Evolutionary conservation across 2,113 vertebrate species (phyloP), one percentile per base, ranked within the genome.

Genomic region (Gopherus flavomarginatus): DNA sequence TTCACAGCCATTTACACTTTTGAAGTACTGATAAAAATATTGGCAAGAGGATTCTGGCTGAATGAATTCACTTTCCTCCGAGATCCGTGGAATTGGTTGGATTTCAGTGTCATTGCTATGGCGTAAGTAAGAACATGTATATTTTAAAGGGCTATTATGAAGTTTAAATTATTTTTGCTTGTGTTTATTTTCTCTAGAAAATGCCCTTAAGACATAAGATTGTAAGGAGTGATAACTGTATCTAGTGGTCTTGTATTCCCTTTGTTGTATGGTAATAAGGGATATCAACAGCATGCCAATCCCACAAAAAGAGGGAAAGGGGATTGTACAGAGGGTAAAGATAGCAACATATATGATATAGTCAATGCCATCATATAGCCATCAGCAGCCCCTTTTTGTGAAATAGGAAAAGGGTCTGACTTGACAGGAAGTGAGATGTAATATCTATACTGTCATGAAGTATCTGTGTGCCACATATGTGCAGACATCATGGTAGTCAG

Each of bases 1-100:
- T 99, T 99, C 97, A 99, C 99, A 81, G 99, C 97, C 81, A 99
- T 99, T 98, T 99, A 99, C 91, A 99, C 99, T n/a, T 99, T 99
- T 72, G 99, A 99, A 97, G 99, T 99, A 29, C 88, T 98, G 78
- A 99, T 99, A 97, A 99, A 99, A 98, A 99, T 99, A 86, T 83
- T 99, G 97, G 99, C 99, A 3, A 98, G 98, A 98, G 99, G 99
- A 75, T 99, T 99, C 97, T 99, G 99, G 87, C 83, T 99, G 27
- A 98, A 99, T 65, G 98, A 99, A 53, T 99, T 99, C 94, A 99
- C 99, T 59, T 99, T 99, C 95, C 97, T 99, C 53, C 98, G 99
- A 94, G 99, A 99, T 95, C 99, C 99, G 13, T 99, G 99, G 99
- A 99, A 99, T 97, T 99, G 99, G 99, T 80, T 99, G 98, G 99